Base-by-base conservation (phyloP, 2,888 invertebrate genomes). In the Antitype chi region DNA sequence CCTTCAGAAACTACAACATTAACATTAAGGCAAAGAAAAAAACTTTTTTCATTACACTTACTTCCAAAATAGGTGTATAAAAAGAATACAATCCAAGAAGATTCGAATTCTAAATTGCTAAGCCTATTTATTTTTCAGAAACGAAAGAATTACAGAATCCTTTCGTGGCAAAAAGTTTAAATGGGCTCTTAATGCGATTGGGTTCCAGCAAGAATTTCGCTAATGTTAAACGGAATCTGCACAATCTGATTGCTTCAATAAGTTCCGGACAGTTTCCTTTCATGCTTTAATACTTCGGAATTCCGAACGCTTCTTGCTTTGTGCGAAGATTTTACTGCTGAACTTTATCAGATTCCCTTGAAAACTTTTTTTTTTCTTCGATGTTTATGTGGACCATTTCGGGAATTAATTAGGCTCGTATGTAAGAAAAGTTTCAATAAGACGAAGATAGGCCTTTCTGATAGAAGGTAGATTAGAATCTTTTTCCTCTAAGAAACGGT, bases 171-270 rank as follows among this genome's bases (percentile, higher is more conserved):
- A 92, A 93, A 95, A 95, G 93, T 95, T 96, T 93, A 94, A 96
- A 95, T 94, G 93, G 94, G 90, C 92, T 92, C 93, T 93, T 95
- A 95, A 96, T 95, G 93, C 94, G 94, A 95, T 95, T 95, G 94
- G 94, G 94, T 94, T 93, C 92, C 90, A 89, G 91, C 91, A 95
- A 94, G 95, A 95, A 96, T 95, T 94, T 90, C 90, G 93, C 93
- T 94, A 95, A 96, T 95, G 94, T 95, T 94, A 91, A 94, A 93
- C 93, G 95, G 95, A 95, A 95, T 95, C 92, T 92, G 92, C 91
- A 93, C 94, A 94, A 95, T 96, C 95, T 94, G 94, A 95, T 94
- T 95, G 94, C 94, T 95, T 93, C 95, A 94, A 96, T 96, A 96
- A 96, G 94, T 95, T 95, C 93, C 92, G 92, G 93, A 92, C 94